Evolutionary conservation across 1,140 invertebrate genomes (phyloP).

Genomic region (Leptoteleia sp.): DNA sequence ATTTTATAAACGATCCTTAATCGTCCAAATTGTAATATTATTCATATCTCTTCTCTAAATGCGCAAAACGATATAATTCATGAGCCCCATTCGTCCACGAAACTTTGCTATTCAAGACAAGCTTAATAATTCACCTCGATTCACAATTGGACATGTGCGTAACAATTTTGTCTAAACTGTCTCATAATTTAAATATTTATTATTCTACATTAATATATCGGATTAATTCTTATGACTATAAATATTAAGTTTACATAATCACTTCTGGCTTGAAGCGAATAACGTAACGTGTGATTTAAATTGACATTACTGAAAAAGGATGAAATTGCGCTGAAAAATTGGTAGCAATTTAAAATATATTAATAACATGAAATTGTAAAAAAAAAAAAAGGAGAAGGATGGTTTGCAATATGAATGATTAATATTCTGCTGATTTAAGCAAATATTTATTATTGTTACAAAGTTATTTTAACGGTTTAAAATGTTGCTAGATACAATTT

Average conservation of each 20-base stretch:
- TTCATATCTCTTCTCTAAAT: constrained; percentile 63
- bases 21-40: constrained; percentile 66
- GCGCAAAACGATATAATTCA: constrained; percentile 58
- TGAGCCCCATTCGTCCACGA: constrained; percentile 34
- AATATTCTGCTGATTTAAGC: too few species aligned
- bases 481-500: too few species aligned
- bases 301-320: too few species aligned
- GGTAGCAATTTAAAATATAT: too few species aligned
- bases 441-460: too few species aligned
- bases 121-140: constrained; percentile 44
- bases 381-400: too few species aligned
- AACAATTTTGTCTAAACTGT: constrained; percentile 55
- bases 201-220: constrained; percentile 30
- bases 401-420: too few species aligned
- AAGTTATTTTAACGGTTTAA: too few species aligned
- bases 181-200: constrained; percentile 55
- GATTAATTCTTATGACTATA: constrained; percentile 18
- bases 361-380: too few species aligned
- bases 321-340: too few species aligned
- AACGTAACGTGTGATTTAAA: too few species aligned
- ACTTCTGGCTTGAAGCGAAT: too few species aligned
- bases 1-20: constrained; percentile 63
- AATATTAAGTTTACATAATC: constrained; percentile 27
- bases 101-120: constrained; percentile 21
- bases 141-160: constrained; percentile 54